phyloP scores from a whole-genome alignment of 2,888 invertebrate genomes.

The Pristionchus entomophagus region DNA sequence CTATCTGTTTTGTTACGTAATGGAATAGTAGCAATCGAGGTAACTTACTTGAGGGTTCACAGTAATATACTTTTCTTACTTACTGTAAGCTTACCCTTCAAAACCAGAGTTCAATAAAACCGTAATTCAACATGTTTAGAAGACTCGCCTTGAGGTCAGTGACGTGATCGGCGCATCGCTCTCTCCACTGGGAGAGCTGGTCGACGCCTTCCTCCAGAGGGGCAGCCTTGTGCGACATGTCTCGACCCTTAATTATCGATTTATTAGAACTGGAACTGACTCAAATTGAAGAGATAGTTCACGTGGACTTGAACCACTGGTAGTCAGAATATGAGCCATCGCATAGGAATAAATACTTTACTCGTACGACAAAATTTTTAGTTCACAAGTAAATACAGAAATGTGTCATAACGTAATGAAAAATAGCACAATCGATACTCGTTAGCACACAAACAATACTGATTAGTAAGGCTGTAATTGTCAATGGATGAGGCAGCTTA shows the following conservation, averaged over 20 bases:
- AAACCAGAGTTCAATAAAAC: not conserved
- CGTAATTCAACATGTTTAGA: not conserved
- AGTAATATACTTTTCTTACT: not conserved
- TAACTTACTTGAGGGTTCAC: no score
- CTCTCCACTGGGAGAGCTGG: constrained; percentile 72
- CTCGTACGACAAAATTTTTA: constrained; percentile 32
- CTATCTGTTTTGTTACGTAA: no score
- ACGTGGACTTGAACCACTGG: constrained; percentile 9
- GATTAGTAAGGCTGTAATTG: constrained; percentile 7
- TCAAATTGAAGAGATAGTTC: not conserved
- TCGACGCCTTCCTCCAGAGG: constrained; percentile 64
- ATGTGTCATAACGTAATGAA: constrained; percentile 19
- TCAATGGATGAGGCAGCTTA: constrained; percentile 20
- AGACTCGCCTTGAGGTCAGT: constrained; percentile 66
- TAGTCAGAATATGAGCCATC: not conserved
- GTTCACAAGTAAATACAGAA: constrained; percentile 6
- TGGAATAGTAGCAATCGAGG: no score
- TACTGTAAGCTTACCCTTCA: not conserved
- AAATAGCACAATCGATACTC: constrained; percentile 32
- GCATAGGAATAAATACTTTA: constrained; percentile 24
- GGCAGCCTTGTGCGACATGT: constrained; percentile 43
- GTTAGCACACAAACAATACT: constrained; percentile 20
- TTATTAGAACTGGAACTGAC: not conserved
- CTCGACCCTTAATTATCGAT: not conserved
- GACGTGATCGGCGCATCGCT: constrained; percentile 71